These are phyloP conservation scores for Marmota monax DNA, from an alignment of 2,113 vertebrate species.

Conservation along the genomic window DNA sequence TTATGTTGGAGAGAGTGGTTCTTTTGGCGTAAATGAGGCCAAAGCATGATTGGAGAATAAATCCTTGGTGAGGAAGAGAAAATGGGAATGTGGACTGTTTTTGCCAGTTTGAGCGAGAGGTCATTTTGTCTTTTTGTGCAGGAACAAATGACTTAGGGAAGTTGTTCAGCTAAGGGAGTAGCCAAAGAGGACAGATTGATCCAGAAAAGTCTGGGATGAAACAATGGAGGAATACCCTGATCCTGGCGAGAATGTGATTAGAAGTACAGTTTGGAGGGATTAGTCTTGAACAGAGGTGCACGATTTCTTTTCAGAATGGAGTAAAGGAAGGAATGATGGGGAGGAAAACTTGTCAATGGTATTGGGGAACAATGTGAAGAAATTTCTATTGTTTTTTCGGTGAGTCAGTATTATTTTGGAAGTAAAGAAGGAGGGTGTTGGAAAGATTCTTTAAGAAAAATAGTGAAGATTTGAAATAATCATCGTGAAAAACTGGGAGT, in stretches of 20 bases:
- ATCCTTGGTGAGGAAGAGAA: background rate
- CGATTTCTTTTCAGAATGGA: background rate
- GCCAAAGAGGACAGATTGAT: background rate
- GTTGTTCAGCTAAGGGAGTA: background rate
- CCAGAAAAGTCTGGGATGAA: background rate
- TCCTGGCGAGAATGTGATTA: background rate
- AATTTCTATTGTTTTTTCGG: background rate
- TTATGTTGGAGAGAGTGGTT: background rate
- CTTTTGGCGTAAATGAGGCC: background rate
- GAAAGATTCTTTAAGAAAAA: conserved; percentile 10
- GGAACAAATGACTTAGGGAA: background rate
- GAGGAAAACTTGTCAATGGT: background rate
- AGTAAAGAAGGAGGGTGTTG: background rate
- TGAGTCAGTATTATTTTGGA: background rate
- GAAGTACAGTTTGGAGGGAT: background rate
- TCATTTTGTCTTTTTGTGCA: background rate
- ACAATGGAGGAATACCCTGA: background rate
- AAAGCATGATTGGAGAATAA: background rate
- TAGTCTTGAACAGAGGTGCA: background rate
- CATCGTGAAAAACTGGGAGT: background rate
- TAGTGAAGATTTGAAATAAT: background rate
- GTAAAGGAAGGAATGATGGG: background rate
- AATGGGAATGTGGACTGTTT: background rate
- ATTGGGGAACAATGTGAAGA: background rate
- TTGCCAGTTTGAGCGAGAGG: background rate